These are phyloP conservation scores for Archips xylosteana DNA, from an alignment of 2,888 invertebrate genomes.

Conservation along the genomic window DNA sequence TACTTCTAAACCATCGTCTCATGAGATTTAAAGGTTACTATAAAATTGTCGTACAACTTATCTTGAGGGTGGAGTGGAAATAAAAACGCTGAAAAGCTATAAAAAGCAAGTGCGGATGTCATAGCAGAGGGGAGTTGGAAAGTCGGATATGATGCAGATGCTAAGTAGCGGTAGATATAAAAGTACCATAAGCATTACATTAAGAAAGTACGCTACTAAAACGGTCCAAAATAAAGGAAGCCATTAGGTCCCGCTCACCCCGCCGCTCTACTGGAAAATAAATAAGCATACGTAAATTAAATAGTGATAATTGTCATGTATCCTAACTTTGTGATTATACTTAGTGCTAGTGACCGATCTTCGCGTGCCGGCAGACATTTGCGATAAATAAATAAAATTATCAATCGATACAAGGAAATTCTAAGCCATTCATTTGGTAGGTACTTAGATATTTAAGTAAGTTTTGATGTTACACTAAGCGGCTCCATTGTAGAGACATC, in stretches of 20 bases:
- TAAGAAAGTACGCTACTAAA: conserved; percentile 50
- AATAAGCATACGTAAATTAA: background rate
- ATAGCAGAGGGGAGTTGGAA: conserved; percentile 49
- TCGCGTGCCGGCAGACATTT: background rate
- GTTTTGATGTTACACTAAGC: conserved; percentile 9
- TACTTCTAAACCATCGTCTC: background rate
- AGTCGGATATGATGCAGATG: conserved; percentile 50
- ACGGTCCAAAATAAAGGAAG: conserved; percentile 40
- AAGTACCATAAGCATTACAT: conserved; percentile 51
- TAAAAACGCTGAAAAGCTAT: conserved; percentile 63
- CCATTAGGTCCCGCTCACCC: conserved; percentile 46
- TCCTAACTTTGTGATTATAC: background rate
- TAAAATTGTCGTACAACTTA: conserved; percentile 43
- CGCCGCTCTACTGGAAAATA: background rate
- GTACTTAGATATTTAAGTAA: too few species aligned
- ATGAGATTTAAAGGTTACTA: conserved; percentile 23
- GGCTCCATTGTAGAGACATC: conserved; percentile 23
- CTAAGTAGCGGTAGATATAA: conserved; percentile 58
- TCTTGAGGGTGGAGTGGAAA: conserved; percentile 52
- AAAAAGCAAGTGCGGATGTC: conserved; percentile 68
- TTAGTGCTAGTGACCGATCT: background rate
- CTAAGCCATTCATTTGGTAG: background rate
- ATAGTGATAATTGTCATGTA: too few species aligned
- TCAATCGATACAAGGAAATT: background rate
- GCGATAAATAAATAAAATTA: background rate